These are phyloP conservation scores for Trypoxylus dichotomus DNA, from an alignment of 1,140 invertebrate genomes.

Conservation along the genomic window DNA sequence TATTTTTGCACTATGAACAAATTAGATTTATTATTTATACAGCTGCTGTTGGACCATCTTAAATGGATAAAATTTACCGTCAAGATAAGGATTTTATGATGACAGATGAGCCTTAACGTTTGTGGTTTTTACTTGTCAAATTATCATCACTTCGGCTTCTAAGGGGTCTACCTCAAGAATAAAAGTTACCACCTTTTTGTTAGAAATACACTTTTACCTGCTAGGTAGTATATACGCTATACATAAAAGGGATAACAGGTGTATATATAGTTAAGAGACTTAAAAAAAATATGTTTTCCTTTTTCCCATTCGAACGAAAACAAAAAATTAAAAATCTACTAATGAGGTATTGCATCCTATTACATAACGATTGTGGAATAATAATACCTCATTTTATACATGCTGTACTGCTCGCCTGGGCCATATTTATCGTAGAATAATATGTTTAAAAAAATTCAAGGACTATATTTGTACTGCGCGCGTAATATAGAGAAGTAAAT, in stretches of 20 bases:
- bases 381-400: not conserved
- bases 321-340: not conserved
- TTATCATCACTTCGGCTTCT: conserved; percentile 39
- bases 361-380: not conserved
- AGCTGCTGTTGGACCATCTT: not conserved
- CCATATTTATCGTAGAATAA: not conserved
- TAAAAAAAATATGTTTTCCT: not conserved
- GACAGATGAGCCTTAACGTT: conserved; percentile 47
- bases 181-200: conserved; percentile 12
- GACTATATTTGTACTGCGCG: not conserved
- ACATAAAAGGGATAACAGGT: not conserved
- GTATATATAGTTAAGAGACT: not conserved
- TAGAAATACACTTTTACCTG: conserved; percentile 4
- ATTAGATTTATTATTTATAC: not conserved
- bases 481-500: not conserved
- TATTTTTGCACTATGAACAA: not conserved
- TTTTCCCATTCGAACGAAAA: not conserved
- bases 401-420: not conserved
- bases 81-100: conserved; percentile 39
- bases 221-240: not conserved
- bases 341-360: not conserved
- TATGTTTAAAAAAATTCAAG: not conserved
- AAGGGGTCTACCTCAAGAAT: conserved; percentile 10
- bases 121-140: conserved; percentile 46
- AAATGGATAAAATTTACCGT: not conserved